Conservation (phyloP, 2,888 invertebrate species). For the Galeopsomyia nigrocyanea region DNA sequence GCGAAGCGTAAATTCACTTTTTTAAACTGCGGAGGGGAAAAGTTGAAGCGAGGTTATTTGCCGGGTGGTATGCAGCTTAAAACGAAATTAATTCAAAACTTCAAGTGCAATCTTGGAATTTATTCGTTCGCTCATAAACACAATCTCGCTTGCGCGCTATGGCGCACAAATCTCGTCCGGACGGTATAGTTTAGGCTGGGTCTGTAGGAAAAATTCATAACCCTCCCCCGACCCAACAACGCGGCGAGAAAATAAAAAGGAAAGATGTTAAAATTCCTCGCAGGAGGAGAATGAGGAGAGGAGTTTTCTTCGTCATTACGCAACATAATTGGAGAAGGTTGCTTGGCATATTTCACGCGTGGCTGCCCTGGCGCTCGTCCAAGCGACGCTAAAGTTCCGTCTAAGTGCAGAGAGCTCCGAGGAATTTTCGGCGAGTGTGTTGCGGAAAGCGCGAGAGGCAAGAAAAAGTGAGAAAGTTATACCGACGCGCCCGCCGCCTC, state of each 20-base stretch:
- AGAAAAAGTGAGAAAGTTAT: background rate
- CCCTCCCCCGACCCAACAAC: background rate
- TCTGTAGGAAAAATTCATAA: constrained; percentile 9
- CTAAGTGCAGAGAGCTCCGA: background rate
- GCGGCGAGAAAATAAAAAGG: constrained; percentile 12
- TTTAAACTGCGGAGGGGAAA: background rate
- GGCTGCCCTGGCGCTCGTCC: background rate
- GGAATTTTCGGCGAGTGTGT: background rate
- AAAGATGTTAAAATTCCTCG: background rate
- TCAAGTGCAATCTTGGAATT: too few relatives aligned
- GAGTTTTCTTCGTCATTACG: constrained; percentile 40
- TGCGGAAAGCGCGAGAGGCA: background rate
- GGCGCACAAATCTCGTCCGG: constrained; percentile 7
- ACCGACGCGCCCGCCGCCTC: background rate
- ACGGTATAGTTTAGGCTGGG: background rate
- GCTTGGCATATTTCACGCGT: constrained; percentile 40
- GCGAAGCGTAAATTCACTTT: too few relatives aligned
- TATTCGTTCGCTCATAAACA: background rate
- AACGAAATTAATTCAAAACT: too few relatives aligned
- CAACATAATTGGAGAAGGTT: constrained; percentile 43
- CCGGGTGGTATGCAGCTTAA: background rate
- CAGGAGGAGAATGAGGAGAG: constrained; percentile 13
- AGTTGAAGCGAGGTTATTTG: background rate
- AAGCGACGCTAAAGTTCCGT: too few relatives aligned
- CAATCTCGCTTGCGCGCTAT: constrained; percentile 30